Evolutionary conservation across 2,797 vertebrate species (phyloP), one percentile per base, ranked within the genome.

Genomic region (Benthosema pterotum): DNA sequence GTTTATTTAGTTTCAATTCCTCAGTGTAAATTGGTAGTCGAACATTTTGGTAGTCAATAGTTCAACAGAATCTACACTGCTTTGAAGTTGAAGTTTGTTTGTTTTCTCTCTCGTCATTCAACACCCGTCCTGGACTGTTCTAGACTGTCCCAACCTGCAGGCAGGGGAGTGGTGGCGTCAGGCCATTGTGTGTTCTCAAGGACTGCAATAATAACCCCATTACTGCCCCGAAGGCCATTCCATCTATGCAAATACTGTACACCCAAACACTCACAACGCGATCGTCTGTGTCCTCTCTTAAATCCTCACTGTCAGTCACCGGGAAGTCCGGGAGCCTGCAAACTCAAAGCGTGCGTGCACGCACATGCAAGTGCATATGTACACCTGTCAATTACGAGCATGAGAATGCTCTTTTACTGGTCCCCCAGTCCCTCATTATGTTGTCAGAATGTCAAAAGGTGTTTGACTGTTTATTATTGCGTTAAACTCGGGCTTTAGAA

Each of bases 151-250:
- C 73, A 52, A 52, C 53, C 76, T 63, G 47, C 42, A 73, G 79
- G 73, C 71, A 56, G 42, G 63, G 71, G 70, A 73, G 68, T 38
- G 32, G 32, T 38, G 56, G 62, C 60, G 14, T 32, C 1, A 0
- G 17, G 14, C 32, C 57, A 50, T 75, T 73, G 67, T 79, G 67
- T 79, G 54, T 78, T 78, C 75, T 60, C 51, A 67, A 69, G 32
- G 32, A 38, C 32, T 38, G 32, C 8, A 38, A 65, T 56, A 52
- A 52, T 18, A 14, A 12, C 18, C 19, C 50, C 70, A 43, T 65
- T 79, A 57, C 52, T 58, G 8, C 77, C 45, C 74, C 52, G 28
- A 42, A 75, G 67, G 66, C 52, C 79, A 85, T 86, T 86, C 77
- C 70, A 51, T 3, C 0, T 38, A 38, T 38, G 32, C 32, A 38